Base-by-base conservation (phyloP, 2,113 vertebrate species). In the Mesocricetus auratus region DNA sequence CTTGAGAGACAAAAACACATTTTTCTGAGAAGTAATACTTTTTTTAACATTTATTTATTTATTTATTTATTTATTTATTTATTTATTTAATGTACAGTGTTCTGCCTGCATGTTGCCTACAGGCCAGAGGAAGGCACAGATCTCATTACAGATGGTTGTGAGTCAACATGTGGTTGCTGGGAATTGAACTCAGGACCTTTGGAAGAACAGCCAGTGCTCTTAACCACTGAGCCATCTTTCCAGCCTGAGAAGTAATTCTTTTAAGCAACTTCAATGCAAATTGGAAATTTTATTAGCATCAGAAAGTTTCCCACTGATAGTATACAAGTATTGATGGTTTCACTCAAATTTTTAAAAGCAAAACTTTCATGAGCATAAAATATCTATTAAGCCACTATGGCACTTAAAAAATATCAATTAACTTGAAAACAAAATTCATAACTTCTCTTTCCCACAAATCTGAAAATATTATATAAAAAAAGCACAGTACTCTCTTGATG, bases 381-480 rank as follows among this genome's bases (percentile, higher is more conserved):
- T 87, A 88, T 85, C 68, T 90, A 92, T 1, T 66, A 81, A 93
- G 75, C 36, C 21, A 90, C 68, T 69, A 62, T 79, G 69, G 58
- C 24, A 93, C 94, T 96, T 94, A n/a, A 87, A 95, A 95, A 94
- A 89, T 78, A 86, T 3, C 60, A 94, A 91, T 93, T 91, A 93
- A 93, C 85, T 79, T 93, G 36, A 92, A 97, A 96, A 93, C 75
- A 94, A 95, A 95, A 95, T 24, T 86, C 22, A 78, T 42, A 92
- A 89, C 47, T 90, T 83, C 50, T 62, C 60, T 83, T 62, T 79
- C 53, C 19, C 26, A 47, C 29, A 87, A 86, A 74, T 56, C 33
- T 96, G 74, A 56, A 89, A 45, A 75, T 78, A 87, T 87, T 68
- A 91, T 47, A 85, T 22, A 56, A 92, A 75, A 94, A 97, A 95